Evolutionary conservation across 2,888 invertebrate genomes (phyloP), one percentile per base, ranked within the genome.

Genomic region (Tuta absoluta): DNA sequence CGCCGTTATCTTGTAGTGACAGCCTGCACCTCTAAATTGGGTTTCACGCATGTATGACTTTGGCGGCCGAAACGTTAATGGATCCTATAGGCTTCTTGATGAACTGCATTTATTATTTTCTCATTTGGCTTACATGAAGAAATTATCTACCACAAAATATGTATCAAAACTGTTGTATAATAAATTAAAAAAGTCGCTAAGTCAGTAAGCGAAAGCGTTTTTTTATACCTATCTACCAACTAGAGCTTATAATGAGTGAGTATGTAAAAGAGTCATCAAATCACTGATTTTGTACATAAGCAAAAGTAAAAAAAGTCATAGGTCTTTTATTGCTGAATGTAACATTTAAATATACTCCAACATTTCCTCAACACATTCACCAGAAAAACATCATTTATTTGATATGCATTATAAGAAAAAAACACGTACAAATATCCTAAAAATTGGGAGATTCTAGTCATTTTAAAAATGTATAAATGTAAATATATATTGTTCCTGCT

Each of bases 121-220:
- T 51, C 5, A 19, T 51, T 51, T 21, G 51, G 23, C 51, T 51
- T 19, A 51, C 12, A 51, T 21, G 12, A 14, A 56, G n/a, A n/a
- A 28, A 56, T 24, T 21, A 11, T 24, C 53, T 24, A 56, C 10
- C 12, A 53, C 14, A 24, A 53, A 45, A 53, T 23, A 23, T 23
- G 19, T 33, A 17, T 56, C n/a, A 19, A 56, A 56, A 28, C 24
- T 33, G 56, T 33, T 33, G 33, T 56, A 33, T 33, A 33, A 33
- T 56, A 33, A 33, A 33, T 33, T 33, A 33, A 33, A 33, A 28
- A 56, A 56, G 33, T 33, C 14, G 56, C 28, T 56, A 56, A 17
- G 19, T 67, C 66, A 63, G 60, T 69, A 74, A 71, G 79, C 78
- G 59, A 59, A 75, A 78, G 81, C 79, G 63, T 68, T 68, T 67